A percentile compares a stretch with the other conserved stretches of the same genome.
Conservation (phyloP, 2,113 vertebrate genomes). For the Suncus etruscus region DNA sequence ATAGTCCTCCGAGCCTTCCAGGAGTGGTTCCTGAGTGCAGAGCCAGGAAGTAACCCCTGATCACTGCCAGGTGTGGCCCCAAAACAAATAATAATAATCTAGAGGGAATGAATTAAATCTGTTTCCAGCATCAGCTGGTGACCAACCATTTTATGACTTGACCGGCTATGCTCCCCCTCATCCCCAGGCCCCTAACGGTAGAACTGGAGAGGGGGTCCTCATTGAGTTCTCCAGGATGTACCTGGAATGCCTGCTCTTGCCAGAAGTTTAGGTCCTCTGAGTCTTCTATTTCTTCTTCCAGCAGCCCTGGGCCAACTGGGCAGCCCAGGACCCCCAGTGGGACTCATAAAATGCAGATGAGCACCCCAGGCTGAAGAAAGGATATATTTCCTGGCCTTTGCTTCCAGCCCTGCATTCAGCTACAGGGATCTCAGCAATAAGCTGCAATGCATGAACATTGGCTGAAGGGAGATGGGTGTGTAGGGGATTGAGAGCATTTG, state of each 20-base stretch:
- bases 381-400: background rate
- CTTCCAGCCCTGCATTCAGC: background rate
- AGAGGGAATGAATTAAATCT: background rate
- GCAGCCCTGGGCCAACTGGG: background rate
- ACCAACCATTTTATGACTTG: background rate
- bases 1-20: too few relatives aligned
- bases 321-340: background rate
- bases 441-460: background rate
- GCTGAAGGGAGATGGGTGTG: background rate
- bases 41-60: too few relatives aligned
- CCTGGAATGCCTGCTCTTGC: too few relatives aligned
- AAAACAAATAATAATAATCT: too few relatives aligned
- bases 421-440: background rate
- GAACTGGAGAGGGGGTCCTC: too few relatives aligned
- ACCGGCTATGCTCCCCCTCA: background rate
- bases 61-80: too few relatives aligned
- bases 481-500: background rate
- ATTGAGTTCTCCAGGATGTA: too few relatives aligned
- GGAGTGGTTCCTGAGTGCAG: too few relatives aligned
- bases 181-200: background rate
- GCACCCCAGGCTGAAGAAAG: background rate
- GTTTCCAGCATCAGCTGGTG: background rate
- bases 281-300: slow-evolving; percentile 4
- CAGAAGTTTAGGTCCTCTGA: background rate
- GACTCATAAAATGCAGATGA: background rate